These are phyloP conservation scores for Sesia bembeciformis DNA, from an alignment of 2,888 invertebrate genomes.

Conservation along the genomic window DNA sequence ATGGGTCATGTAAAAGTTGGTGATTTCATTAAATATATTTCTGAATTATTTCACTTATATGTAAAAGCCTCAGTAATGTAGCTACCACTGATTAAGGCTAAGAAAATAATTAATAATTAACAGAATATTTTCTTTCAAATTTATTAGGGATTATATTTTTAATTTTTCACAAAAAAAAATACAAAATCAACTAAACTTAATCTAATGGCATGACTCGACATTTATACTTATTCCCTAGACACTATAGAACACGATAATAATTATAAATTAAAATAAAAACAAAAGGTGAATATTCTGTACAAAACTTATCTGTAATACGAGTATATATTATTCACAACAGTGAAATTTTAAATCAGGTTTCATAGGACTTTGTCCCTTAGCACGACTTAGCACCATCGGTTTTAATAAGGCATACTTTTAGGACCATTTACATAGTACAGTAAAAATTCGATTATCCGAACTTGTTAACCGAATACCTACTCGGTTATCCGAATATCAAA, in stretches of 20 bases:
- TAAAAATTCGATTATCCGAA: no score
- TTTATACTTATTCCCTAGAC: slow-evolving; percentile 44
- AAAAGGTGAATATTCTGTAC: slow-evolving; percentile 44
- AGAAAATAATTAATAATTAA: neutral
- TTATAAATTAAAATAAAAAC: slow-evolving; percentile 7
- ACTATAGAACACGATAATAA: slow-evolving; percentile 26
- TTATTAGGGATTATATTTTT: neutral
- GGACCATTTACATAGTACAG: slow-evolving; percentile 8
- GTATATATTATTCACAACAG: slow-evolving; percentile 52
- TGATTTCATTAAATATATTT: no score
- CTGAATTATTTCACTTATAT: no score
- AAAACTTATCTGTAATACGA: slow-evolving; percentile 41
- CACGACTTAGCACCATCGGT: slow-evolving; percentile 67
- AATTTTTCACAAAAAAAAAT: neutral
- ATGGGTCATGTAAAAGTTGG: no score
- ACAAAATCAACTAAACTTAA: slow-evolving; percentile 26
- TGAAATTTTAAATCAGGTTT: slow-evolving; percentile 30
- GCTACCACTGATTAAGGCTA: no score
- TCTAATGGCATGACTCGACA: slow-evolving; percentile 70
- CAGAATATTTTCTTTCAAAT: neutral
- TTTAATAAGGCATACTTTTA: slow-evolving; percentile 22
- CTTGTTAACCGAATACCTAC: no score
- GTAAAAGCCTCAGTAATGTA: no score
- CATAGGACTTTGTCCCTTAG: slow-evolving; percentile 58
- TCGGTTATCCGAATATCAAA: no score